Evolutionary conservation across 2,113 vertebrate species (phyloP).

Genomic region (Paradisaea rubra): DNA sequence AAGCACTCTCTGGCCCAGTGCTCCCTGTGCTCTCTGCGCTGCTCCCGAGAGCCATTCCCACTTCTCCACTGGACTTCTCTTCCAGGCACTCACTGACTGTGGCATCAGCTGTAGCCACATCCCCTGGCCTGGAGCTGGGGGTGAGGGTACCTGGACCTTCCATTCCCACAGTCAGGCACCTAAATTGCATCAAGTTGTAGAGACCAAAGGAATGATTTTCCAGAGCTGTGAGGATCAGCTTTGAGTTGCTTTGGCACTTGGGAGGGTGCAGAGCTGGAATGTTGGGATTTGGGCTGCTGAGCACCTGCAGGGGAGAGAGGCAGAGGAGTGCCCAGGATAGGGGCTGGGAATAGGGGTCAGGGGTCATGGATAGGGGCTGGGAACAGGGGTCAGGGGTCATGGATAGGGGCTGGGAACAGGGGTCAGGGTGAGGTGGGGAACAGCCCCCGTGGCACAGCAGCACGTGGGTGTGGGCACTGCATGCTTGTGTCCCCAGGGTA

Average conservation of each 20-base stretch:
- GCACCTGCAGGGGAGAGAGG: neutral
- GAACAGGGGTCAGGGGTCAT: neutral
- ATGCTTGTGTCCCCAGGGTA: accelerated
- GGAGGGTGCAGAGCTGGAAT: neutral
- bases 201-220: neutral
- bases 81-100: neutral
- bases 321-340: accelerated
- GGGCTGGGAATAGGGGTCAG: neutral
- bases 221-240: neutral
- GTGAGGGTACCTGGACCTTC: accelerated
- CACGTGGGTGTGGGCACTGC: accelerated
- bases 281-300: accelerated
- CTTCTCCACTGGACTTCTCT: neutral
- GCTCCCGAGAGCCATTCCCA: neutral
- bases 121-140: neutral
- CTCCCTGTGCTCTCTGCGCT: neutral
- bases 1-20: neutral
- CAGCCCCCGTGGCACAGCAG: neutral
- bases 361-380: neutral
- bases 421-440: accelerated
- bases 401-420: neutral
- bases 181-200: neutral
- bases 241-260: neutral
- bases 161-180: neutral
- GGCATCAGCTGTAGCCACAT: neutral